Percentiles rank a stretch among this genome's conserved stretches.
Evolutionary conservation across 2,797 vertebrate genomes (phyloP).

Genomic region (Pangasius krempfi): DNA sequence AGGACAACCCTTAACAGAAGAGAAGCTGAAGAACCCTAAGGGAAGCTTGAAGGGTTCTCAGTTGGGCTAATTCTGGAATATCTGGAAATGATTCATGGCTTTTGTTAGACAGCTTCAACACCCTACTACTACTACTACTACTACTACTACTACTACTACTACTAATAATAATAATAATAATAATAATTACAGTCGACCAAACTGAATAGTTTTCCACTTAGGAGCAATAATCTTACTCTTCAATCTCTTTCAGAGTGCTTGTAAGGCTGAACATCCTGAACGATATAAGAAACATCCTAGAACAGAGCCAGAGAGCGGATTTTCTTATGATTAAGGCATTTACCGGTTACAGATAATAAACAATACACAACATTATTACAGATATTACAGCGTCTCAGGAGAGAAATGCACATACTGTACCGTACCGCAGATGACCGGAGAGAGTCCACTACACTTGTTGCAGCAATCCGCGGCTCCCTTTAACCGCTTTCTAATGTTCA

Average conservation of each 20-base stretch:
- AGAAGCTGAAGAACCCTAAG: not conserved
- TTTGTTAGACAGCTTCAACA: not conserved
- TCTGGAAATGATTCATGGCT: not conserved
- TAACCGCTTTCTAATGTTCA: conserved; percentile 24
- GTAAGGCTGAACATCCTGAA: not conserved
- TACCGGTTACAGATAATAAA: not conserved
- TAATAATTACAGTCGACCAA: not conserved
- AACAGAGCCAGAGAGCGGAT: not conserved
- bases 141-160: not conserved
- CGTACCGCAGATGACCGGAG: not conserved
- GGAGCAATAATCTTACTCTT: not conserved
- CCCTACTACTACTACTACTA: not conserved
- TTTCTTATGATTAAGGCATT: not conserved
- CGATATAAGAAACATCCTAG: not conserved
- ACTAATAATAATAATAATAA: not conserved
- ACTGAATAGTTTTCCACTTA: not conserved
- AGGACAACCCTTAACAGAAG: not conserved
- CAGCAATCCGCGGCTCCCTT: not conserved
- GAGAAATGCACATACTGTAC: not conserved
- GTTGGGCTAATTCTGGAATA: not conserved
- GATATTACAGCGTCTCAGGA: too few relatives aligned
- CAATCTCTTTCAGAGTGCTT: not conserved
- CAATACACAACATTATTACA: not conserved
- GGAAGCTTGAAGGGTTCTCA: not conserved
- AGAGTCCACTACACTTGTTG: conserved; percentile 50